Conservation (phyloP, 2,113 vertebrate species). For the Ptilorrhoa leucosticta region DNA sequence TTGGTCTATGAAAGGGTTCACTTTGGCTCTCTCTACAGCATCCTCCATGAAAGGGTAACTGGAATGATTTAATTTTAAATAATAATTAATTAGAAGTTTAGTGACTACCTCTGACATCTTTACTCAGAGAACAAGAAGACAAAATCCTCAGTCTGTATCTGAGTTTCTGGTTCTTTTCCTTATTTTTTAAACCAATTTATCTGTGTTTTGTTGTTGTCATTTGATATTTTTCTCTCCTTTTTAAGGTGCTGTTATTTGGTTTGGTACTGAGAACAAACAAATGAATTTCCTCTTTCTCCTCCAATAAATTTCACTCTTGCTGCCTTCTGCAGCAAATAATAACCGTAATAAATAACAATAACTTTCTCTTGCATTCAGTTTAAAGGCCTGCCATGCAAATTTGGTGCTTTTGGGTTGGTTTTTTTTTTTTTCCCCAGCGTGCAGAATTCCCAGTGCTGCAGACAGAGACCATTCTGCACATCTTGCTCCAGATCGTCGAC, state of each 20-base stretch:
- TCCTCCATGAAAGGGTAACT: constrained; percentile 77
- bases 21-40: constrained; percentile 72
- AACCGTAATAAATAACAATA: rapidly evolving
- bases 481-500: constrained; percentile 68
- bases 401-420: rapidly evolving
- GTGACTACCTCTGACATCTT: not conserved
- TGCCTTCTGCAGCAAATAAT: rapidly evolving
- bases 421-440: constrained; percentile 21
- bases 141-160: not conserved
- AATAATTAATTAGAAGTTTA: not conserved
- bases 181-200: not conserved
- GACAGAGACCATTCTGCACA: constrained; percentile 62
- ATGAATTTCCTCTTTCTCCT: not conserved
- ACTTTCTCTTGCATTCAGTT: rapidly evolving
- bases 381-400: not conserved
- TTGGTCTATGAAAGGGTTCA: constrained; percentile 75
- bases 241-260: not conserved
- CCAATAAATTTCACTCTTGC: rapidly evolving
- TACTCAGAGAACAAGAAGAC: not conserved
- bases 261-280: not conserved
- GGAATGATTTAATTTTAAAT: not conserved
- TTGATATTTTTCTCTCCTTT: not conserved
- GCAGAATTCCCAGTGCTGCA: constrained; percentile 72
- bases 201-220: not conserved
- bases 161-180: not conserved